Evolutionary conservation across 2,797 vertebrate genomes (phyloP).

Genomic region (Arremon brunneinucha): DNA sequence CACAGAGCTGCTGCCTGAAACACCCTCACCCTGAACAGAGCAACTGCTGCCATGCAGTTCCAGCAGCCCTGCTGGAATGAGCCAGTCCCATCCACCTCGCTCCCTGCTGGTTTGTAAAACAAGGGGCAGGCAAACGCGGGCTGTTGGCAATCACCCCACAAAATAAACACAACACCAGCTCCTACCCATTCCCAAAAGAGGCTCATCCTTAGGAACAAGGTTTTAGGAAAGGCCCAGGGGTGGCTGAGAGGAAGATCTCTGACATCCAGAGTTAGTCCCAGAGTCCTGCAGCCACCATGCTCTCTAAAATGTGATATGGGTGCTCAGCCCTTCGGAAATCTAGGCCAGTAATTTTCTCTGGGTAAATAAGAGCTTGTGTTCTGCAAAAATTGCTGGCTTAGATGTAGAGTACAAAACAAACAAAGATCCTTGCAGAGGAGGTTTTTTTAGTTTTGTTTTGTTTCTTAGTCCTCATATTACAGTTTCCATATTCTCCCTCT

Average conservation of each 20-base stretch:
- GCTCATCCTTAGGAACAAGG: neutral
- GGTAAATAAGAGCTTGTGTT: constrained; percentile 51
- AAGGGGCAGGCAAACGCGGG: neutral
- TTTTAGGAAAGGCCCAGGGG: neutral
- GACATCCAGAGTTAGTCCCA: rapidly evolving
- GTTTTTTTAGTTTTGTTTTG: constrained; percentile 44
- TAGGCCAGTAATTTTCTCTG: constrained; percentile 62
- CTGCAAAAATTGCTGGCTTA: constrained; percentile 61
- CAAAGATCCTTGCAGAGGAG: constrained; percentile 35
- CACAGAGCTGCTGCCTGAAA: neutral
- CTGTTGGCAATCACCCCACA: neutral
- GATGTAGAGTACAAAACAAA: constrained; percentile 46
- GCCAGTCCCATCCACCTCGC: neutral
- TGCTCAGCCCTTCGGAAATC: constrained; percentile 15
- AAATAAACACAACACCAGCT: neutral
- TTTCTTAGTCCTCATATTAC: constrained; percentile 21
- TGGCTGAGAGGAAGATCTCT: neutral
- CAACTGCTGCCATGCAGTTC: neutral
- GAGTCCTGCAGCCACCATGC: neutral
- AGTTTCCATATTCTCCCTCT: constrained; percentile 35
- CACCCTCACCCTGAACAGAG: neutral
- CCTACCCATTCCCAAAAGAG: neutral
- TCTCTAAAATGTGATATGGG: neutral
- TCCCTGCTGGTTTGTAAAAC: neutral
- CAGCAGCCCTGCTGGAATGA: neutral